phyloP scores from a whole-genome alignment of 30 jellyfish, hydroid and myxozoan species.

The Aurelia coerulea region DNA sequence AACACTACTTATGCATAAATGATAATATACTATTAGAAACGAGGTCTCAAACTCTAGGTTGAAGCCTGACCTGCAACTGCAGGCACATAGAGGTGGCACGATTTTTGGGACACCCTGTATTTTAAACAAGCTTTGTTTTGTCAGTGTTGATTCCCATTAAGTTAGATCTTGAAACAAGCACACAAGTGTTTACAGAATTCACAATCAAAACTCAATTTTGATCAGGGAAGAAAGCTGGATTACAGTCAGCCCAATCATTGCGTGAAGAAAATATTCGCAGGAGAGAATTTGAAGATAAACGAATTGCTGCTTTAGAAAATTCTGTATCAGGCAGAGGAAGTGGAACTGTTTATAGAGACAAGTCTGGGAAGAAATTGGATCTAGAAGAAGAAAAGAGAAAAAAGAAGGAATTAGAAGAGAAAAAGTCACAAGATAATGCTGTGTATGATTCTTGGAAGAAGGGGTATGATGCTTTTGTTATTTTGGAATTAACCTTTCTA shows the following conservation, averaged over 20 bases:
- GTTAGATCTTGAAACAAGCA: no score
- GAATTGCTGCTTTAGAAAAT: constrained; percentile 44
- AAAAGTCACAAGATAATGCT: constrained; percentile 67
- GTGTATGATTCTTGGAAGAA: constrained; percentile 90
- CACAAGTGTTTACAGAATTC: no score
- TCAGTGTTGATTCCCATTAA: no score
- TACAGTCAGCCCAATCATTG: constrained; percentile 72
- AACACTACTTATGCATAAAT: no score
- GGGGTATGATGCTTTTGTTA: constrained; percentile 66
- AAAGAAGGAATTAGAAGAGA: constrained; percentile 74
- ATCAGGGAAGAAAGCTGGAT: constrained; percentile 76
- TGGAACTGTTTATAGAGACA: constrained; percentile 89
- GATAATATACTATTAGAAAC: no score
- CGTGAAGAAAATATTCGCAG: constrained; percentile 74
- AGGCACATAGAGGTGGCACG: no score
- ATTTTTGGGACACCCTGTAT: no score
- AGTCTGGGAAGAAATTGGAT: constrained; percentile 88
- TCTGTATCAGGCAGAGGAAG: constrained; percentile 86
- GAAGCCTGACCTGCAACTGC: no score
- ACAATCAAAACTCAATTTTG: no score
- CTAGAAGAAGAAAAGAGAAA: constrained; percentile 66
- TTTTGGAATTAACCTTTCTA: no score
- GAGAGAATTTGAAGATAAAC: constrained; percentile 47
- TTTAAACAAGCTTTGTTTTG: no score
- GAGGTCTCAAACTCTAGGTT: no score